These are phyloP conservation scores for Neocrepidodera transversa DNA, from an alignment of 2,888 invertebrate genomes.

Conservation along the genomic window DNA sequence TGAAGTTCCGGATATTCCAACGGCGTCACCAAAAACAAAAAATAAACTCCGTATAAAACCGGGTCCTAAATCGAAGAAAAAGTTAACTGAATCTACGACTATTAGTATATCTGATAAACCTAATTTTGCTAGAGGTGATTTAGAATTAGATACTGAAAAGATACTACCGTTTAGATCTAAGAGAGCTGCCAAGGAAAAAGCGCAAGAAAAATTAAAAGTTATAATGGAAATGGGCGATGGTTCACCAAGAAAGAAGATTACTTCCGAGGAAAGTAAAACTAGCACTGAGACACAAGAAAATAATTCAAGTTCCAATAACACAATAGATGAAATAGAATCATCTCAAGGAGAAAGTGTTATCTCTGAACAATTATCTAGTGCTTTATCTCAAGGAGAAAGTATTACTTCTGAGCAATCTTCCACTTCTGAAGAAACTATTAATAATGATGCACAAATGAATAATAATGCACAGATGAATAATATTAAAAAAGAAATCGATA, in stretches of 20 bases:
- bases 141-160: constrained; percentile 14
- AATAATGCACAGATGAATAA: neutral
- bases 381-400: neutral
- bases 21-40: constrained; percentile 26
- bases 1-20: constrained; percentile 6
- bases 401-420: neutral
- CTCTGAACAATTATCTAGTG: neutral
- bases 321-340: neutral
- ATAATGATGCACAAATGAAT: neutral
- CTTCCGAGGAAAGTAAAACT: constrained; percentile 1
- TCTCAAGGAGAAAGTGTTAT: neutral
- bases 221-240: constrained; percentile 41
- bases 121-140: neutral
- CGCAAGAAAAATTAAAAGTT: constrained; percentile 43
- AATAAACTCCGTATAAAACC: constrained; percentile 37
- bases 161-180: constrained; percentile 45
- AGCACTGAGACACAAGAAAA: neutral
- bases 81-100: neutral
- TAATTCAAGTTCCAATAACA: neutral
- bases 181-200: constrained; percentile 48
- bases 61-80: constrained; percentile 34
- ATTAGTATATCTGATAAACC: neutral
- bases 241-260: constrained; percentile 10
- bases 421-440: neutral
- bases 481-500: constrained; percentile 41